Evolutionary conservation across 2,888 invertebrate genomes (phyloP), one percentile per base, ranked within the genome.

Genomic region (Alloscopus bannaensis): DNA sequence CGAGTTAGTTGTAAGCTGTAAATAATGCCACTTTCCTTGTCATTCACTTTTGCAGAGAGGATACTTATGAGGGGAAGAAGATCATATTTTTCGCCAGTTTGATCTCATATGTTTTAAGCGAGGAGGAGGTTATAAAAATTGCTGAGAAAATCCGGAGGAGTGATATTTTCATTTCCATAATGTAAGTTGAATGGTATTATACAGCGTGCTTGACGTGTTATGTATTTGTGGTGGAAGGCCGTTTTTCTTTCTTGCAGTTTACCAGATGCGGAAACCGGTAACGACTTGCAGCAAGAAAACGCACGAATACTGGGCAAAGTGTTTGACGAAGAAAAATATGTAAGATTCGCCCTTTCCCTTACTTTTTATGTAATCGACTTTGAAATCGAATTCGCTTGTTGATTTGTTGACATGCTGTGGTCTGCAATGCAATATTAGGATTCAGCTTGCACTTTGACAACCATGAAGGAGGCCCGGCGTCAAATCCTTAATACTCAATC

Each of bases 1-100:
- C 36, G 36, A 13, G 6, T 36, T 13, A 36, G 36, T 36, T 36
- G 6, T 36, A 18, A 40, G 22, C 3, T 52, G 31, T 40, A 20
- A 40, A 24, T 6, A 55, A 22, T 28, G 28, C 28, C 11, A 45
- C 22, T 31, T 66, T 45, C 28, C 24, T 64, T 8, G 18, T 47
- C n/a, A 40, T 65, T 70, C n/a, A n/a, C n/a, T n/a, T n/a, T n/a
- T 80, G 42, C 29, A 84, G 84, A 66, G 65, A 81, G 40, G 84
- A 83, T 69, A 20, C 24, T 2, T 85, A 81, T 60, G 73, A 50
- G 22, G 42, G 52, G 1, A 79, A 59, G 42, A 85, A 84, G 64
- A 71, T 85, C 42, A 16, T 84, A 6, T 82, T 75, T 42, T 81
- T 85, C 66, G 70, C 77, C 8, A 57, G 72, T 13, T 76, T 84